Evolutionary conservation across 92 coral and sea anemone genomes (phyloP), one percentile per base, ranked within the genome.

Genomic region (Parazoanthus swiftii): DNA sequence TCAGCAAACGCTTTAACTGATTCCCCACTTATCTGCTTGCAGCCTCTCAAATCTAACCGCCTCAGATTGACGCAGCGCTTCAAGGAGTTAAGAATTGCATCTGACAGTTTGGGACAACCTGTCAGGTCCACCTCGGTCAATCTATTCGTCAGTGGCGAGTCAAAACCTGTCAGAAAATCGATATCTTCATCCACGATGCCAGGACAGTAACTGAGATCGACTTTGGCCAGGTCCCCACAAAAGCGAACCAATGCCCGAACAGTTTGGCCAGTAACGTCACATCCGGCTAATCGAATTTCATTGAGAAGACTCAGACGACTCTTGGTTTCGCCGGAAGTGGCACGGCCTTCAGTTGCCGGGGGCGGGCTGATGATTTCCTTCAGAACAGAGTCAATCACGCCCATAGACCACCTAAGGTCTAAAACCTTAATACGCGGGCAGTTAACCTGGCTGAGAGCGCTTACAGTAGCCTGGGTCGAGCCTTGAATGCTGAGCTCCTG

Each of bases 361-460:
- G 94, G 87, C 5, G 94, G 94, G 20, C 91, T 90, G 70, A 97
- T 70, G 65, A 97, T 89, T 38, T 97, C 98, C 59, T 91, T 92
- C 73, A 97, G 82, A n/a, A 97, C 90, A n/a, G 92, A 86, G 82
- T 97, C 99, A 3, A 95, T 92, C 43, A 97, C 92, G 35, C 98
- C 96, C 21, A 91, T 91, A 20, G 99, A 95, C 99, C 99, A 97
- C 85, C 99, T 97, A 59, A 97, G 90, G 70, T 97, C 96, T 88
- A 97, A 93, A 81, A 95, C 95, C 37, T 90, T 95, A 80, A 95
- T 89, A 44, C 95, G 95, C 20, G 99, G 99, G 83, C 99, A 97
- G 89, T 82, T 91, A 81, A 97, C 98, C 39, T 92, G 93, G 48
- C 90, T 67, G 77, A 97, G 95, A 14, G 98, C 96, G 82, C 95